phyloP scores from a whole-genome alignment of 1,140 invertebrate genomes.

The Musca vetustissima region DNA sequence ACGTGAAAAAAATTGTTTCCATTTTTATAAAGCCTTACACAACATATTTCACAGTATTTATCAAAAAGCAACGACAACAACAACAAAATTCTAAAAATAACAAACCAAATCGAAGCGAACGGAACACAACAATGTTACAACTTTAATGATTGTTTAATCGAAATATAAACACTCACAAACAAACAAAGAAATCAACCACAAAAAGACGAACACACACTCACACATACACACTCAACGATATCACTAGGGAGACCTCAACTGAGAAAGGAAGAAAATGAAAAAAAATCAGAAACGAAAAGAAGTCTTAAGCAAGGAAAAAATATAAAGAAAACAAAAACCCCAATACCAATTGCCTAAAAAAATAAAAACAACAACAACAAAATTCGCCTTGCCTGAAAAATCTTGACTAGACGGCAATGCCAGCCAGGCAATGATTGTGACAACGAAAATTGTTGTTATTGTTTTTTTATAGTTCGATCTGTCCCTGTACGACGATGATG shows the following conservation, averaged over 20 bases:
- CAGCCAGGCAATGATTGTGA: background rate
- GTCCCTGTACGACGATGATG: no score
- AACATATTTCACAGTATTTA: no score
- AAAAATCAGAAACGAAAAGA: background rate
- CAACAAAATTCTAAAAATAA: no score
- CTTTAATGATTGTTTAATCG: background rate
- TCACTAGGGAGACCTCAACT: background rate
- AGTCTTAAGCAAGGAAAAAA: background rate
- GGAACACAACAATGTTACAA: no score
- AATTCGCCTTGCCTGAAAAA: background rate
- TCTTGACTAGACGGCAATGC: background rate
- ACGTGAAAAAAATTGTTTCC: no score
- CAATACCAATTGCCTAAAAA: background rate
- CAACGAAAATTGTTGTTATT: no score
- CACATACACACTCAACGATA: background rate
- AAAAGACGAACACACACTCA: background rate
- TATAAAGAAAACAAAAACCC: background rate
- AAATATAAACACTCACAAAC: background rate
- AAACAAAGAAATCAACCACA: no score
- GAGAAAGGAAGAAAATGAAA: background rate
- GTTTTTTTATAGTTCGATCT: no score
- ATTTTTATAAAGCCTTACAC: no score
- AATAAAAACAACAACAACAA: background rate
- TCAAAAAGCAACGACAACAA: no score
- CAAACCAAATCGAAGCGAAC: no score